Evolutionary conservation across 1,140 invertebrate species (phyloP).

Genomic region (Drosophila nannoptera): DNA sequence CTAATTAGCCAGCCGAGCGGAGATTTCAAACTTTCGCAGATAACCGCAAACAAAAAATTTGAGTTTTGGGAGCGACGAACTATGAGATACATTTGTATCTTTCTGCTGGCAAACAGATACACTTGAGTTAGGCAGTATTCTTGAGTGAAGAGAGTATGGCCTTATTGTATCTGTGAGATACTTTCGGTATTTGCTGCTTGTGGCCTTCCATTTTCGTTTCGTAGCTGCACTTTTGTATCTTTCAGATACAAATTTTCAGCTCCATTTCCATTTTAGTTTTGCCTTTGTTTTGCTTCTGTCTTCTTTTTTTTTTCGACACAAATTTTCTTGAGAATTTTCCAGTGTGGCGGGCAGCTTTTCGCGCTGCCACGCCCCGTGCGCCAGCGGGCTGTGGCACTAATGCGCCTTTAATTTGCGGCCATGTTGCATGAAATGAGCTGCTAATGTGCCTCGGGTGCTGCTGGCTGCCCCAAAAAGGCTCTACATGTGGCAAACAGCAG

Average conservation of each 20-base stretch:
- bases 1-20: slow-evolving; percentile 53
- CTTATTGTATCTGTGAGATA: slow-evolving; percentile 2
- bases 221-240: neutral
- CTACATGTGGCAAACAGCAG: slow-evolving; percentile 42
- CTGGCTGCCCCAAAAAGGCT: slow-evolving; percentile 32
- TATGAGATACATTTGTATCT: slow-evolving; percentile 21
- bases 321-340: slow-evolving; percentile 42
- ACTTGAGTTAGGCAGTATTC: neutral
- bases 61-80: neutral
- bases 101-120: neutral
- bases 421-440: slow-evolving; percentile 67
- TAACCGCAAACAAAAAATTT: neutral
- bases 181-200: neutral
- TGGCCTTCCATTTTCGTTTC: neutral
- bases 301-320: neutral
- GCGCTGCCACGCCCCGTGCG: slow-evolving; percentile 8
- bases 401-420: slow-evolving; percentile 73
- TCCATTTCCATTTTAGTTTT: slow-evolving; percentile 1
- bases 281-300: neutral
- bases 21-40: slow-evolving; percentile 25
- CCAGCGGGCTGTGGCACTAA: slow-evolving; percentile 42
- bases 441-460: slow-evolving; percentile 67
- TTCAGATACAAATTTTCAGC: neutral
- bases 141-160: too few relatives aligned
- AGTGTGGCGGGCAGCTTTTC: slow-evolving; percentile 37